Evolutionary conservation across 2,888 invertebrate genomes (phyloP).

Genomic region (Peribatodes rhomboidaria): DNA sequence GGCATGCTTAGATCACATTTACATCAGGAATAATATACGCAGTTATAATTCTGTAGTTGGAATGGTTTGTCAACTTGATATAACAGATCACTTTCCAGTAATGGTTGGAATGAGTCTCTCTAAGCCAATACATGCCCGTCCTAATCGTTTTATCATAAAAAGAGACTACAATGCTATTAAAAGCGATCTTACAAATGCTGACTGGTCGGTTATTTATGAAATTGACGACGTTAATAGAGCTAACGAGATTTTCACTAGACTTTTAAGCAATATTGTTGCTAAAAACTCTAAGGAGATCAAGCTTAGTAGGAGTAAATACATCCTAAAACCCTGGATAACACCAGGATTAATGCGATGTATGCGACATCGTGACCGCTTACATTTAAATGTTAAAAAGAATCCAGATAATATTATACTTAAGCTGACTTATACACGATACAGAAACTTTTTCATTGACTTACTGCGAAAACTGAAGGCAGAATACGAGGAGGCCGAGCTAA

Average conservation of each 20-base stretch:
- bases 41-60: neutral
- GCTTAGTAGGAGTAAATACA: too few species aligned
- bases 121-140: neutral
- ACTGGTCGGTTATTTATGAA: neutral
- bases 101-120: neutral
- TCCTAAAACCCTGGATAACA: too few species aligned
- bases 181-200: neutral
- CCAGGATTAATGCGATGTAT: too few species aligned
- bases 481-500: too few species aligned
- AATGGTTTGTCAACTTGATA: neutral
- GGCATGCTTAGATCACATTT: neutral
- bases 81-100: neutral
- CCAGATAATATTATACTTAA: too few species aligned
- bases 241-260: neutral
- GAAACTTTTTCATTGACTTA: too few species aligned
- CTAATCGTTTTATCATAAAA: neutral
- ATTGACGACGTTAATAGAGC: neutral
- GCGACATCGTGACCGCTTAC: too few species aligned
- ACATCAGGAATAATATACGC: neutral
- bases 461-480: too few species aligned
- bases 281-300: neutral
- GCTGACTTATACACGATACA: too few species aligned
- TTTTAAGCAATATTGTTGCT: neutral
- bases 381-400: too few species aligned
- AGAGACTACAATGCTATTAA: neutral